Evolutionary conservation across 2,888 invertebrate genomes (phyloP).

Genomic region (Blastobasis lacticolella): DNA sequence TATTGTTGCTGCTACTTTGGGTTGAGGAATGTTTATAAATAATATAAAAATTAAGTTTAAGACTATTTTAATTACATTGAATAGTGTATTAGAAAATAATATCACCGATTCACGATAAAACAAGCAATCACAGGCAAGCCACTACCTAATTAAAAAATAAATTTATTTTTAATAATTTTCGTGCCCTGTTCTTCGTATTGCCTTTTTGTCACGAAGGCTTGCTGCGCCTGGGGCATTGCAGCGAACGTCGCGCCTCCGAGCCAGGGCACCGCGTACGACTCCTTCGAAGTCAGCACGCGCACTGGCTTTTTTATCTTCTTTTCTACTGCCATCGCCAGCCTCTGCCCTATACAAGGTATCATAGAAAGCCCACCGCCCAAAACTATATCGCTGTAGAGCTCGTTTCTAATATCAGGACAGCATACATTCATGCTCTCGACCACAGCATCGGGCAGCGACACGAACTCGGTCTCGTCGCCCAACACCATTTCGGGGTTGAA

Average conservation of each 20-base stretch:
- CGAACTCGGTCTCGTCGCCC: slow-evolving; percentile 16
- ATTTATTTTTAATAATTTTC: slow-evolving; percentile 46
- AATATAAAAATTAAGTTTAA: too few species aligned
- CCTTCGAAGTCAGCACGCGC: slow-evolving; percentile 29
- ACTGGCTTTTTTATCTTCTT: slow-evolving; percentile 21
- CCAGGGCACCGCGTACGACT: slow-evolving; percentile 45
- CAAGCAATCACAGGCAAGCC: neutral
- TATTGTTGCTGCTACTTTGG: too few species aligned
- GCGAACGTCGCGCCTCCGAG: slow-evolving; percentile 55
- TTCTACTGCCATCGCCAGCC: slow-evolving; percentile 37
- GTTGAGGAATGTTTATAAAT: too few species aligned
- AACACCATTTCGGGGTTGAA: slow-evolving; percentile 40
- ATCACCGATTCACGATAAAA: neutral
- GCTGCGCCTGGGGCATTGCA: slow-evolving; percentile 32
- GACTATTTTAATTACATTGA: too few species aligned
- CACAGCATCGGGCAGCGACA: slow-evolving; percentile 37
- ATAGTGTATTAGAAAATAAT: neutral
- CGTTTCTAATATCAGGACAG: slow-evolving; percentile 34
- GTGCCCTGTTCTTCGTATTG: slow-evolving; percentile 51
- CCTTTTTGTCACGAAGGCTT: slow-evolving; percentile 41
- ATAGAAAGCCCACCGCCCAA: slow-evolving; percentile 43
- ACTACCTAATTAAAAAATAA: slow-evolving; percentile 17
- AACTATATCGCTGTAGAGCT: slow-evolving; percentile 35
- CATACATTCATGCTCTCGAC: slow-evolving; percentile 34
- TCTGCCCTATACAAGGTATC: slow-evolving; percentile 36